phyloP scores from a whole-genome alignment of 1,140 invertebrate species.

The Cecropterus lyciades region DNA sequence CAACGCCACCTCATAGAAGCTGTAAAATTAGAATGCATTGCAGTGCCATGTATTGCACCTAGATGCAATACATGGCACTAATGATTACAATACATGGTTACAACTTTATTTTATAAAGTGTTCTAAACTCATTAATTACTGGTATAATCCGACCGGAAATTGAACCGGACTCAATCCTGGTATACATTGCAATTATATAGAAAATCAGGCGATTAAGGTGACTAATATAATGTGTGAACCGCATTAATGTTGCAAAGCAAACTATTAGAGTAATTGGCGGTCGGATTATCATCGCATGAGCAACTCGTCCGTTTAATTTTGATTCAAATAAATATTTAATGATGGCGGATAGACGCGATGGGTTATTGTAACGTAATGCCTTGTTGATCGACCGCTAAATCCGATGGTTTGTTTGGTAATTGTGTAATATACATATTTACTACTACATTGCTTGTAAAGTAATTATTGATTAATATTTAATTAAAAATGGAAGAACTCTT shows the following conservation, averaged over 20 bases:
- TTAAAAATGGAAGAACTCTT: too few relatives aligned
- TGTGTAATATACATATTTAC: neutral
- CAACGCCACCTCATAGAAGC: too few relatives aligned
- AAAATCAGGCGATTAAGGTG: conserved; percentile 1
- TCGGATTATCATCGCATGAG: conserved; percentile 32
- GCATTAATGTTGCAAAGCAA: conserved; percentile 29
- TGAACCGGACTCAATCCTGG: too few relatives aligned
- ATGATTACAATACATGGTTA: too few relatives aligned
- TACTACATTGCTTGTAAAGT: neutral
- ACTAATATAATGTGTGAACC: conserved; percentile 14
- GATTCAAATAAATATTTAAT: conserved; percentile 34
- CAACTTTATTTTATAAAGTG: too few relatives aligned
- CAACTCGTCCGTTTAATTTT: conserved; percentile 26
- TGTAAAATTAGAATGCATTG: too few relatives aligned
- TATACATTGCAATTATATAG: neutral
- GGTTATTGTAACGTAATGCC: conserved; percentile 3
- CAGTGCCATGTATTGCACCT: too few relatives aligned
- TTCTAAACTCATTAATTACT: too few relatives aligned
- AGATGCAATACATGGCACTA: too few relatives aligned
- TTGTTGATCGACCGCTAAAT: conserved; percentile 8
- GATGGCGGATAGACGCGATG: conserved; percentile 17
- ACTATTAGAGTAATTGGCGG: conserved; percentile 33
- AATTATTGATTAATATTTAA: neutral
- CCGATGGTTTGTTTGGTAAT: conserved; percentile 1
- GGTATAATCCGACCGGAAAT: too few relatives aligned